Conservation (phyloP, 1,140 invertebrate species). For the Trichogramma pretiosum region DNA sequence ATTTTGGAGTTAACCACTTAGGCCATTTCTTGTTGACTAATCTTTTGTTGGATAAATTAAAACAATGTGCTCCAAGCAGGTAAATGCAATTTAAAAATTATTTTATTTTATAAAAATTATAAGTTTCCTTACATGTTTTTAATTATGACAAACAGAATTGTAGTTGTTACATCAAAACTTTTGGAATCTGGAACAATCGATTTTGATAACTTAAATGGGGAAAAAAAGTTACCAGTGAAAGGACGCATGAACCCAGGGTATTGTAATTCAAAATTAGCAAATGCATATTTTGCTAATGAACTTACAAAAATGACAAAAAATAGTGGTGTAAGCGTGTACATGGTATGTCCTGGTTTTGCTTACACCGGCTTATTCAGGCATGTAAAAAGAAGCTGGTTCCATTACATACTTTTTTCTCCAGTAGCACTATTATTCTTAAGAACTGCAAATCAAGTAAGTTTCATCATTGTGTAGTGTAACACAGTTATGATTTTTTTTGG, state of each 20-base stretch:
- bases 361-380: conserved; percentile 69
- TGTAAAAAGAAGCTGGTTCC: conserved; percentile 58
- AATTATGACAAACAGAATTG: conserved; percentile 42
- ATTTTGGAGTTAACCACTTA: conserved; percentile 72
- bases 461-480: conserved; percentile 2
- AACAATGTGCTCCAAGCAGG: conserved; percentile 53
- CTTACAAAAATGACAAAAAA: conserved; percentile 51
- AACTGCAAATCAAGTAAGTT: conserved; percentile 59
- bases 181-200: conserved; percentile 59
- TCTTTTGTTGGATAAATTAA: conserved; percentile 61
- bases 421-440: conserved; percentile 62
- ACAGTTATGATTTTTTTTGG: background rate
- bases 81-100: conserved; percentile 32
- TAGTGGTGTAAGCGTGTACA: conserved; percentile 60
- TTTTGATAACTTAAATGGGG: conserved; percentile 61
- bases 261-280: conserved; percentile 70
- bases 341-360: conserved; percentile 76
- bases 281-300: conserved; percentile 59
- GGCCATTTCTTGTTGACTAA: conserved; percentile 80
- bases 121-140: conserved; percentile 4
- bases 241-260: conserved; percentile 61
- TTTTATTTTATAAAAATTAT: conserved; percentile 7
- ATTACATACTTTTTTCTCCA: conserved; percentile 60
- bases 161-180: conserved; percentile 49
- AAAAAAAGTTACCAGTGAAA: conserved; percentile 44